Conservation (phyloP, 2,797 vertebrate genomes). For the Sandelia bainsii region DNA sequence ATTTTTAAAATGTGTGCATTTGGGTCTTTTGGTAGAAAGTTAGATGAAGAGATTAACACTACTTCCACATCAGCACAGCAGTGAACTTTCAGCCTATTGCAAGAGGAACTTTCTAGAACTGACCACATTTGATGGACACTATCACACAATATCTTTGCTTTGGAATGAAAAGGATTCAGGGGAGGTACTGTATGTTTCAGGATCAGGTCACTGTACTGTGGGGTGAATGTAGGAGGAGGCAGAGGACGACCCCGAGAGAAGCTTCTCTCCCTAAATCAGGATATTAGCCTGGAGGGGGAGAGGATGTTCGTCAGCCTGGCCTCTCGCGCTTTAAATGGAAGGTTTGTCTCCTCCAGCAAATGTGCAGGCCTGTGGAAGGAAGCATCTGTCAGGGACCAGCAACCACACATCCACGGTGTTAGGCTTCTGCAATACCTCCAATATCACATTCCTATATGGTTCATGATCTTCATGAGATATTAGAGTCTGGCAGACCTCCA, state of each 20-base stretch:
- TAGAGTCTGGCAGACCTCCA: background rate
- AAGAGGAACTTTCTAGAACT: background rate
- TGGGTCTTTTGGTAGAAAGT: too few relatives aligned
- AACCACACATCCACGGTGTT: conserved; percentile 11
- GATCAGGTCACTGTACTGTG: conserved; percentile 3
- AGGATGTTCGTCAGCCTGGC: conserved; percentile 42
- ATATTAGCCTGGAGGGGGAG: conserved; percentile 48
- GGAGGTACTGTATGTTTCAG: background rate
- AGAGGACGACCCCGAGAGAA: background rate
- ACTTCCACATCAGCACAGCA: too few relatives aligned
- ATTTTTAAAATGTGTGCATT: too few relatives aligned
- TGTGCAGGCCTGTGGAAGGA: conserved; percentile 45
- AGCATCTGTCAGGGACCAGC: conserved; percentile 21
- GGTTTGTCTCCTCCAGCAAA: conserved; percentile 20
- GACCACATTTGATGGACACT: background rate
- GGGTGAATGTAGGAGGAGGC: background rate
- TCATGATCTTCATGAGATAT: conserved; percentile 3
- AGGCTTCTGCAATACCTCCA: background rate
- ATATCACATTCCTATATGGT: background rate
- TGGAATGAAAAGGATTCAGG: conserved; percentile 19
- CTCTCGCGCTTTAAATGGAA: conserved; percentile 43
- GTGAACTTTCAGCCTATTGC: too few relatives aligned
- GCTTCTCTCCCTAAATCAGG: conserved; percentile 13
- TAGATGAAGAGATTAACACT: too few relatives aligned
- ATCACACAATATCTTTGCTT: background rate